Base-by-base conservation (phyloP, 1,140 invertebrate genomes). In the Monomorium pharaonis region DNA sequence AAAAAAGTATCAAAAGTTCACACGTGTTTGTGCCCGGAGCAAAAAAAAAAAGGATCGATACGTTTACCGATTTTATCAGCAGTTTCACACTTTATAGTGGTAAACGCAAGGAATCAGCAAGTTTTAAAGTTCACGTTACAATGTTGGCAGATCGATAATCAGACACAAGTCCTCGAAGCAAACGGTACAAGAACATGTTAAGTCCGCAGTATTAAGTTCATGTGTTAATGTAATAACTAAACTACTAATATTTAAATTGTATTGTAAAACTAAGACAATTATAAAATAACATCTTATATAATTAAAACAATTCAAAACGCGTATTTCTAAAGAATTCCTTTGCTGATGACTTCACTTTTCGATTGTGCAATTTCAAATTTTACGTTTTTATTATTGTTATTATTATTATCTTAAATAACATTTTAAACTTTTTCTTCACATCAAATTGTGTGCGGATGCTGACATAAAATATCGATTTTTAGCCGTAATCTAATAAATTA, bases 91-190 rank as follows among this genome's bases (percentile, higher is more conserved):
- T 51, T 37, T 18, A 51, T 9, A 16, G 9, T 9, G 42, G 18
- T 24, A 63, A 30, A 30, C 42, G 33, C 12, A 24, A 42, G 27
- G 27, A 63, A 54, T 14, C n/a, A 37, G 62, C 21, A 63, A 77
- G 30, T 67, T 65, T 78, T 37, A 65, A 78, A 24, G 24, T 42
- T 62, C 37, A 27, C 74, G 75, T 78, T 78, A 78, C 42, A 30
- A 27, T 30, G 9, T 49, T 47, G n/a, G 72, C 54, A 16, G 44
- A 60, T 76, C 72, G 54, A 76, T 65, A 65, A 49, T 51, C 21
- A 21, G 12, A 7, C 37, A 10, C 51, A 21, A 72, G 37, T 14
- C 21, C 21, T 16, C 63, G 37, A 24, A 67, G 21, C 63, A 37
- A 24, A 18, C 37, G 14, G 5, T 12, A 44, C 37, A 21, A 67